A percentile compares a stretch with the other conserved stretches of the same genome.
These are phyloP conservation scores for Epizoanthus scotinus DNA, from an alignment of 92 coral and sea anemone genomes.

Conservation along the genomic window DNA sequence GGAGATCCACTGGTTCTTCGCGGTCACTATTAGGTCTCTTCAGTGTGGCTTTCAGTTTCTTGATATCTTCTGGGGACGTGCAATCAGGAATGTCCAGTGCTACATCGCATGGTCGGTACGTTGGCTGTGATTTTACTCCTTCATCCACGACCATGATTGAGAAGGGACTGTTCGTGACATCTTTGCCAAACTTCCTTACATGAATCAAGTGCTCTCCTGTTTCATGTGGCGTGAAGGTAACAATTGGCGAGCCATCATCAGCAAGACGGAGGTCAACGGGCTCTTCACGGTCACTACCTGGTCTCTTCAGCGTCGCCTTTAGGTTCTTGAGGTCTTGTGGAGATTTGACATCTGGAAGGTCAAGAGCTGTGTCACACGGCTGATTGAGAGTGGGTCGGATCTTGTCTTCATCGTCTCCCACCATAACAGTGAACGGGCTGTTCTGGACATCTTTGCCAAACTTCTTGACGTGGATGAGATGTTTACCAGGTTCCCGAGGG, in stretches of 20 bases:
- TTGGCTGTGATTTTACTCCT: constrained; percentile 34
- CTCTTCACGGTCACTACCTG: constrained; percentile 48
- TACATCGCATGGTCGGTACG: constrained; percentile 51
- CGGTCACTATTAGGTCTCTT: constrained; percentile 84
- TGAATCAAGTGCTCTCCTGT: constrained; percentile 49
- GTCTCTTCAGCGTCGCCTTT: constrained; percentile 47
- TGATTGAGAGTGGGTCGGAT: constrained; percentile 89
- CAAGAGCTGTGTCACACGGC: constrained; percentile 77
- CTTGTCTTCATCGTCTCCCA: constrained; percentile 88
- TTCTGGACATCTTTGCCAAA: constrained; percentile 79
- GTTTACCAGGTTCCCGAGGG: constrained; percentile 95
- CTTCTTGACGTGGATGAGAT: constrained; percentile 86
- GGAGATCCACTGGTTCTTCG: constrained; percentile 89
- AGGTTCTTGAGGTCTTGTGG: constrained; percentile 52
- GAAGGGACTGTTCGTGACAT: constrained; percentile 52
- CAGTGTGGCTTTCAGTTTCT: constrained; percentile 75
- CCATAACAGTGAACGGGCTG: constrained; percentile 99
- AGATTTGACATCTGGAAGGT: constrained; percentile 40
- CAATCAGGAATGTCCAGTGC: constrained; percentile 55
- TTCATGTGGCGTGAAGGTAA: constrained; percentile 52
- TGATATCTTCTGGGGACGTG: constrained; percentile 42
- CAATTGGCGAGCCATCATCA: constrained; percentile 32
- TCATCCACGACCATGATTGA: constrained; percentile 54
- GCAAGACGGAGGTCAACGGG: constrained; percentile 36
- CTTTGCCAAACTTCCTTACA: constrained; percentile 41